Evolutionary conservation across 2,797 vertebrate genomes (phyloP).

Genomic region (Mallotus villosus): DNA sequence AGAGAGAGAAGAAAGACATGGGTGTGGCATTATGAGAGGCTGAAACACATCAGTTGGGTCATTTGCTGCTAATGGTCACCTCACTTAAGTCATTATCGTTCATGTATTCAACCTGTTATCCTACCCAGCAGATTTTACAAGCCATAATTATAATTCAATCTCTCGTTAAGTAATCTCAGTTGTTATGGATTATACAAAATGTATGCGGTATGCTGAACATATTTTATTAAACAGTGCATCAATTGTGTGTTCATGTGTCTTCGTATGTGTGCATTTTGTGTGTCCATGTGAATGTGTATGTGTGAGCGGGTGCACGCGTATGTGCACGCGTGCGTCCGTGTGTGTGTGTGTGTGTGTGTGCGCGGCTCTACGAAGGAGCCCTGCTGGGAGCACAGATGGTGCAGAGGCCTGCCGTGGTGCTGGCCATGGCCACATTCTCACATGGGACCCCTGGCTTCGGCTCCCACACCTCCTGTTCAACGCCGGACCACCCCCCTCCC

Average conservation of each 20-base stretch:
- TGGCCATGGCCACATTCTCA: slow-evolving; percentile 76
- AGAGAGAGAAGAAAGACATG: slow-evolving; percentile 9
- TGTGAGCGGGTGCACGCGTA: not conserved
- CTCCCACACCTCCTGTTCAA: slow-evolving; percentile 78
- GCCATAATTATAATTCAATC: not conserved
- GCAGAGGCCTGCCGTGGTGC: slow-evolving; percentile 70
- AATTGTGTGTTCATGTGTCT: not conserved
- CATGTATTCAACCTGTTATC: not conserved
- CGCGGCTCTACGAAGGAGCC: slow-evolving; percentile 41
- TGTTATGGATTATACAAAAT: not conserved
- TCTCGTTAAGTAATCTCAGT: not conserved
- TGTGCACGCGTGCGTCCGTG: not conserved
- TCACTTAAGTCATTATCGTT: slow-evolving; percentile 40
- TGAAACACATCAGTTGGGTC: slow-evolving; percentile 53
- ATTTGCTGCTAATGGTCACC: slow-evolving; percentile 61
- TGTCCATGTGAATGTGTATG: slow-evolving; percentile 47
- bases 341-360: slow-evolving; percentile 2
- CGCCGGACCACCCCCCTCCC: slow-evolving; percentile 52
- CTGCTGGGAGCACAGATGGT: slow-evolving; percentile 78
- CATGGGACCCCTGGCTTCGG: slow-evolving; percentile 76
- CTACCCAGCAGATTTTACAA: not conserved
- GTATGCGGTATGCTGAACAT: too few species aligned
- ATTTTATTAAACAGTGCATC: not conserved
- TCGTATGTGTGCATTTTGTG: slow-evolving; percentile 55
- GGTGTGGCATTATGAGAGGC: slow-evolving; percentile 27